These are phyloP conservation scores for Sisyra terminalis DNA, from an alignment of 2,888 invertebrate genomes.

Conservation along the genomic window DNA sequence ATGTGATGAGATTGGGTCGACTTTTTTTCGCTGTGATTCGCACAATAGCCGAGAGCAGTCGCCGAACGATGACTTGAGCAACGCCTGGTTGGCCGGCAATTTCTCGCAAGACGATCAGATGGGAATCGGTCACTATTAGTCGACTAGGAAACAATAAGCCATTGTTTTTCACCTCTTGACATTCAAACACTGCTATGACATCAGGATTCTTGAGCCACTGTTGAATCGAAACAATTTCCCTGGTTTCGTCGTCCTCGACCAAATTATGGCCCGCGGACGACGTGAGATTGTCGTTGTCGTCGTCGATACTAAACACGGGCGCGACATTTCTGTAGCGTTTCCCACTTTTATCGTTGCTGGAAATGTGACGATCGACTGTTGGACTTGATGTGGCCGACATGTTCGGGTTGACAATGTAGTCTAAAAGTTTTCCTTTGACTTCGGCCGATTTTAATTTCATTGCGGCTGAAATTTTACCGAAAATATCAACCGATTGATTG, in stretches of 20 bases:
- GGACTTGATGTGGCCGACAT: constrained; percentile 27
- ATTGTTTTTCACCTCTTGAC: constrained; percentile 82
- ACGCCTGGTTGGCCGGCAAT: constrained; percentile 57
- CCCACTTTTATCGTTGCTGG: constrained; percentile 66
- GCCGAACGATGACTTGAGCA: constrained; percentile 71
- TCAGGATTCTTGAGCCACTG: constrained; percentile 70
- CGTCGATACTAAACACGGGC: constrained; percentile 89
- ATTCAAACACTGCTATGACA: constrained; percentile 72
- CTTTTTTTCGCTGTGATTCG: constrained; percentile 95
- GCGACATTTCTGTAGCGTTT: constrained; percentile 79
- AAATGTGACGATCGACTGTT: constrained; percentile 63
- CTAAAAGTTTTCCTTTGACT: constrained; percentile 72
- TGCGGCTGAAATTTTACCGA: constrained; percentile 69
- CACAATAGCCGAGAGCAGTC: constrained; percentile 81
- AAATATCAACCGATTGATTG: constrained; percentile 43
- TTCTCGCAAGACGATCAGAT: constrained; percentile 73
- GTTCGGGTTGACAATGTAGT: constrained; percentile 83
- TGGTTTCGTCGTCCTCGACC: constrained; percentile 41
- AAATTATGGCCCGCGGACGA: constrained; percentile 15
- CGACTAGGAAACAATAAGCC: constrained; percentile 80
- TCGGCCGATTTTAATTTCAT: constrained; percentile 85
- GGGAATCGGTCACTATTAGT: constrained; percentile 69
- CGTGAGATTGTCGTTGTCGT: constrained; percentile 51
- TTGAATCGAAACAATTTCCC: constrained; percentile 67
- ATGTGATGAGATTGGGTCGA: constrained; percentile 91